Percentiles rank a stretch among this genome's conserved stretches.
phyloP scores from a whole-genome alignment of 2,797 vertebrate species.

The Eulemur rubriventer region DNA sequence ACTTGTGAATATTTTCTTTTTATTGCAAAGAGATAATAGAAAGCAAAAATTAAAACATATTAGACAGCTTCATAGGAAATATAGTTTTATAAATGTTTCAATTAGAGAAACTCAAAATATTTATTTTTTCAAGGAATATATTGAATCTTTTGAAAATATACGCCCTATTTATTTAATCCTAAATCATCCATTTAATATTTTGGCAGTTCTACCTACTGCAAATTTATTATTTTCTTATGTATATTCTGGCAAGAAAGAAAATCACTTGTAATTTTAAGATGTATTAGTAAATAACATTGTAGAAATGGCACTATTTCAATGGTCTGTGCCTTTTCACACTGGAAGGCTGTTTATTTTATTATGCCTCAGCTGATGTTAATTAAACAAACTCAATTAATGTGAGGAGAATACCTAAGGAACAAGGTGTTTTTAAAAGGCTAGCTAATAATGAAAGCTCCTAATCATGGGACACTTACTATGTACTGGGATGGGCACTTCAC shows the following conservation, averaged over 20 bases:
- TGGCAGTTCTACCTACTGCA: slow-evolving; percentile 2
- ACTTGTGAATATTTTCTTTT: slow-evolving; percentile 34
- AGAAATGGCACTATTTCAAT: background rate
- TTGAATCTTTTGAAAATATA: slow-evolving; percentile 57
- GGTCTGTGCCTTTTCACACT: background rate
- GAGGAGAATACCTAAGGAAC: background rate
- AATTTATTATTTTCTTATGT: background rate
- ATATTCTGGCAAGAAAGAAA: background rate
- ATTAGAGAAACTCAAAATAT: slow-evolving; percentile 8
- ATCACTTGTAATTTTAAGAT: slow-evolving; percentile 6
- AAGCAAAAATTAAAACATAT: slow-evolving; percentile 30
- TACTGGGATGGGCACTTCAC: background rate
- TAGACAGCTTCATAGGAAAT: slow-evolving; percentile 38
- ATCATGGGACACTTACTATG: background rate
- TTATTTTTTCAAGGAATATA: slow-evolving; percentile 46
- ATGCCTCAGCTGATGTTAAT: background rate
- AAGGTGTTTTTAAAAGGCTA: background rate
- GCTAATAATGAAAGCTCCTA: background rate
- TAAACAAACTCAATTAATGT: background rate
- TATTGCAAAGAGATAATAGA: slow-evolving; percentile 7
- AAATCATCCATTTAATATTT: slow-evolving; percentile 44
- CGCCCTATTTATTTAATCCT: slow-evolving; percentile 20
- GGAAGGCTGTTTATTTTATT: background rate
- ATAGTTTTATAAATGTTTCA: slow-evolving; percentile 46
- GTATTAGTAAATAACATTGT: slow-evolving; percentile 18